Conservation (phyloP, 2,888 invertebrate genomes). For the Thymelicus acteon region DNA sequence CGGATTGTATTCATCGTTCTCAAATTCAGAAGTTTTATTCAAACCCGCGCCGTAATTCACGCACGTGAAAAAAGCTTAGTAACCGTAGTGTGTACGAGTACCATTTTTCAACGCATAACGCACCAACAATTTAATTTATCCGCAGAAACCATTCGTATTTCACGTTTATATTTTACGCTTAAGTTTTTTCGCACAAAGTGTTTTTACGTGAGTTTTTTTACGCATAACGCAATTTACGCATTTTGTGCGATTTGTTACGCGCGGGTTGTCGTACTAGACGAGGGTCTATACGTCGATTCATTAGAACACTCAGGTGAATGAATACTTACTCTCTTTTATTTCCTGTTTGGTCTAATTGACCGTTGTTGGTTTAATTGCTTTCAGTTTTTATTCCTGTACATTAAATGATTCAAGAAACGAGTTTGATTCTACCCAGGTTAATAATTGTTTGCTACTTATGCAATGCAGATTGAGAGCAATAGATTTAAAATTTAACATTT, state of each 20-base stretch:
- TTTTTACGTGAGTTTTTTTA: slow-evolving; percentile 23
- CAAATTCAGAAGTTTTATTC: neutral
- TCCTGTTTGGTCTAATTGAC: slow-evolving; percentile 8
- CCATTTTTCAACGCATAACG: slow-evolving; percentile 29
- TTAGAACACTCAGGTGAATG: slow-evolving; percentile 14
- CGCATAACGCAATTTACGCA: slow-evolving; percentile 27
- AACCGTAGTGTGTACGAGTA: neutral
- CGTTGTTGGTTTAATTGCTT: slow-evolving; percentile 3
- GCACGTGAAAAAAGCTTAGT: neutral
- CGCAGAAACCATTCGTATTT: slow-evolving; percentile 17
- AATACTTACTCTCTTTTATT: neutral
- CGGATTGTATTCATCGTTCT: neutral
- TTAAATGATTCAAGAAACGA: neutral
- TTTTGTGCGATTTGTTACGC: slow-evolving; percentile 21
- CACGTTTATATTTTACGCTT: slow-evolving; percentile 24
- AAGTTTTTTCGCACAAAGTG: slow-evolving; percentile 22
- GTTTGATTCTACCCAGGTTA: too few species aligned
- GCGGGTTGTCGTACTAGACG: slow-evolving; percentile 4
- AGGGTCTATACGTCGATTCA: slow-evolving; percentile 7
- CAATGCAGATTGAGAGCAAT: too few species aligned
- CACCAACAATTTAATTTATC: slow-evolving; percentile 31
- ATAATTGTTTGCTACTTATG: too few species aligned
- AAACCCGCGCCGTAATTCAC: slow-evolving; percentile 2
- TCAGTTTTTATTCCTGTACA: neutral
- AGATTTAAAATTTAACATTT: too few species aligned